A percentile compares a stretch with the other conserved stretches of the same genome.
Evolutionary conservation across 2,113 vertebrate species (phyloP).

Genomic region (Neodontobutis hainanensis): DNA sequence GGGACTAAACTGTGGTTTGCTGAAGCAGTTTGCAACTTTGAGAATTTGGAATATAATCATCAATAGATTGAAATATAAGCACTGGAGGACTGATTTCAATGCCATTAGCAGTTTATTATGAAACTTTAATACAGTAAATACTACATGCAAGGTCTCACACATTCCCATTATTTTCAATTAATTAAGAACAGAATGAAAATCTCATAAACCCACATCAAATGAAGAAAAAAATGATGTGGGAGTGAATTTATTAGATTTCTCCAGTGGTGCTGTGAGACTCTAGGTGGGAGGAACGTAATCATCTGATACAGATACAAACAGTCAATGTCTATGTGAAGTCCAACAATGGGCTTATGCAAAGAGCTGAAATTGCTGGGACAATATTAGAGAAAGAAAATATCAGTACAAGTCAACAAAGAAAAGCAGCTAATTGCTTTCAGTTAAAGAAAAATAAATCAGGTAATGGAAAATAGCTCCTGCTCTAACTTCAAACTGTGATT

Average conservation of each 20-base stretch:
- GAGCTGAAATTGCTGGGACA: not conserved
- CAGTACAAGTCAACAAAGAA: not conserved
- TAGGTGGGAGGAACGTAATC: conserved; percentile 11
- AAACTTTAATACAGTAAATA: not conserved
- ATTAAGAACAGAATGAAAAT: not conserved
- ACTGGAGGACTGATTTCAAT: not conserved
- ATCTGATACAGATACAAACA: conserved; percentile 1
- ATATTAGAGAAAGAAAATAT: not conserved
- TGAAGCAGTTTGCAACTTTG: not conserved
- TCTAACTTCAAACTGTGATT: conserved; percentile 4
- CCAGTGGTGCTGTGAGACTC: not conserved
- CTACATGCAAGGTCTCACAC: not conserved
- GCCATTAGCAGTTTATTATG: not conserved
- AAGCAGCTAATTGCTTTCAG: not conserved
- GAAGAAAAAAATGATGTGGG: conserved; percentile 1
- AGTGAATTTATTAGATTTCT: conserved; percentile 8
- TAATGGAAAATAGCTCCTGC: not conserved
- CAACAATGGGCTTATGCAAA: not conserved
- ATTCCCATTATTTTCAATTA: not conserved
- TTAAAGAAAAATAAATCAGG: not conserved
- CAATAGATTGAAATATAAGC: not conserved
- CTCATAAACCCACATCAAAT: not conserved
- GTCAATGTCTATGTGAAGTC: not conserved
- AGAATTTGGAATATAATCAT: not conserved
- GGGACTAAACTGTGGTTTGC: not conserved